A percentile compares a stretch with the other conserved stretches of the same genome.
phyloP scores from a whole-genome alignment of 2,888 invertebrate species.

The Dexiosoma caninum region DNA sequence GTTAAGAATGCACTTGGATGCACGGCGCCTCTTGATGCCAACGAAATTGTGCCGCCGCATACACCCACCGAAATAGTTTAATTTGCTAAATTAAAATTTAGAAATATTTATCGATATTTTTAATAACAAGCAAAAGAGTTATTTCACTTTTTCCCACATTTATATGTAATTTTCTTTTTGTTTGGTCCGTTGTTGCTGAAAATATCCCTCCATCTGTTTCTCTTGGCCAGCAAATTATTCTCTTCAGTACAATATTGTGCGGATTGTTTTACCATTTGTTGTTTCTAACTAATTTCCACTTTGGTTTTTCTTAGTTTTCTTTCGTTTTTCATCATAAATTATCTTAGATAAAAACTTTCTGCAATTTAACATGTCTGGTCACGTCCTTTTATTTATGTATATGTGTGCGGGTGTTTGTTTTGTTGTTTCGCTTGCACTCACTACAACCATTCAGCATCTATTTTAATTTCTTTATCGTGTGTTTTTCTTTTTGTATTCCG shows the following conservation, averaged over 20 bases:
- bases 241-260: slow-evolving; percentile 34
- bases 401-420: too few species aligned
- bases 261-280: neutral
- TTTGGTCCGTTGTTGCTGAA: neutral
- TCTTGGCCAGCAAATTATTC: slow-evolving; percentile 14
- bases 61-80: too few species aligned
- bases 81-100: too few species aligned
- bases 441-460: slow-evolving; percentile 21
- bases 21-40: too few species aligned
- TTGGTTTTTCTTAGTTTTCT: neutral
- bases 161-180: neutral
- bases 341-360: slow-evolving; percentile 40
- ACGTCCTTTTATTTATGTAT: slow-evolving; percentile 48
- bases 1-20: too few species aligned
- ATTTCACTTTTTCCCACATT: too few species aligned
- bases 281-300: neutral
- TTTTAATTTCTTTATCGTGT: slow-evolving; percentile 31
- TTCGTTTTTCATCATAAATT: slow-evolving; percentile 28
- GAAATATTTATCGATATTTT: too few species aligned
- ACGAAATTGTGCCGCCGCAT: too few species aligned
- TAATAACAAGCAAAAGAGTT: too few species aligned
- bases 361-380: slow-evolving; percentile 57
- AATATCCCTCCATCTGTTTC: slow-evolving; percentile 49
- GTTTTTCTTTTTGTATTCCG: neutral
- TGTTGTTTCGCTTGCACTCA: slow-evolving; percentile 1